phyloP scores from a whole-genome alignment of 2,888 invertebrate genomes.

The Listrodromus nycthemerus region DNA sequence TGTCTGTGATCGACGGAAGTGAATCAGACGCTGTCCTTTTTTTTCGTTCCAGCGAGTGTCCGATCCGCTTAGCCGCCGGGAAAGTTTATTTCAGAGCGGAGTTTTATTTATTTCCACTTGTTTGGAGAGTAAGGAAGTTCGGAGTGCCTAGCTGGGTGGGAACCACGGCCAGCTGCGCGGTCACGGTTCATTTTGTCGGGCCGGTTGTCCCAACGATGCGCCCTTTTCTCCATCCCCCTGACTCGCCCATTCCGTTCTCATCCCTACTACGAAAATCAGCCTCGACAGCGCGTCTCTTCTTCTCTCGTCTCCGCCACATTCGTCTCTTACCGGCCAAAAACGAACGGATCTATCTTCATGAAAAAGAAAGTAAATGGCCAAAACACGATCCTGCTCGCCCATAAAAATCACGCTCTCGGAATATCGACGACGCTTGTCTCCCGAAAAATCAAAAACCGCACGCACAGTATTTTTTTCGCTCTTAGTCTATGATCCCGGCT shows the following conservation, averaged over 20 bases:
- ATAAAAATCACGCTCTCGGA: conserved; percentile 77
- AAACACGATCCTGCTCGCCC: conserved; percentile 73
- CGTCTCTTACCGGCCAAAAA: conserved; percentile 55
- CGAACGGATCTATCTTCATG: conserved; percentile 29
- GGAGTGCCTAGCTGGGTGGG: conserved; percentile 70
- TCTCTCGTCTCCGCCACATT: conserved; percentile 52
- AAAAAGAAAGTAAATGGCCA: conserved; percentile 72
- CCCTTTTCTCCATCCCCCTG: conserved; percentile 47
- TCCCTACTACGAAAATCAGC: conserved; percentile 2
- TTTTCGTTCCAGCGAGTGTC: conserved; percentile 58
- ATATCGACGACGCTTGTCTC: conserved; percentile 60
- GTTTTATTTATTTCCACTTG: conserved; percentile 77
- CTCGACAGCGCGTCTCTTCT: conserved; percentile 35
- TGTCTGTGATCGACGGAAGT: conserved; percentile 40
- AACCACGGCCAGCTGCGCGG: conserved; percentile 74
- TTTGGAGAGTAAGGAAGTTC: conserved; percentile 70
- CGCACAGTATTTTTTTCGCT: conserved; percentile 21
- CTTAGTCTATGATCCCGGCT: conserved; percentile 39
- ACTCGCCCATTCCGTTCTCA: conserved; percentile 8
- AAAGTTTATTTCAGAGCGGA: conserved; percentile 75
- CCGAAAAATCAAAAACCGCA: conserved; percentile 13
- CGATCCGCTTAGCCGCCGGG: conserved; percentile 73
- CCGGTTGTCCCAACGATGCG: conserved; percentile 34
- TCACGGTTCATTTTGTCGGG: conserved; percentile 76
- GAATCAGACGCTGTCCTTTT: conserved; percentile 19